A percentile compares a stretch with the other conserved stretches of the same genome.
These are phyloP conservation scores for Typhlichthys eigenmanni DNA, from an alignment of 2,797 vertebrate genomes.

Conservation along the genomic window DNA sequence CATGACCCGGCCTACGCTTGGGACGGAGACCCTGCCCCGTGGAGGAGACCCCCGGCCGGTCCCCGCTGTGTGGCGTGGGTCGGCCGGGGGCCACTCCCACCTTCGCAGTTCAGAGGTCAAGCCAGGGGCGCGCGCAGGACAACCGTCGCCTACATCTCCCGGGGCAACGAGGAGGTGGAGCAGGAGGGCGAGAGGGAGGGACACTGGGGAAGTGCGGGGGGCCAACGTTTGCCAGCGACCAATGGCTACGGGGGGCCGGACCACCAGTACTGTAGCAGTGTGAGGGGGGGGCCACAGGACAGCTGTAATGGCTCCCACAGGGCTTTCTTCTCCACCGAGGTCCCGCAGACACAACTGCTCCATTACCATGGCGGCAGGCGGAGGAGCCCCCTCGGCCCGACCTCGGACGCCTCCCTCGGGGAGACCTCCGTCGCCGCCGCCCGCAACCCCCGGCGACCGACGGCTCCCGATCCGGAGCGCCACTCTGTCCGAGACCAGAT, in stretches of 20 bases:
- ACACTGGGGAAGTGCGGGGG: conserved; percentile 9
- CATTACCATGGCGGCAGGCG: conserved; percentile 31
- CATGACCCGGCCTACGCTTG: conserved; percentile 53
- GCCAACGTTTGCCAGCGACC: conserved; percentile 19
- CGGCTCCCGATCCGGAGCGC: conserved; percentile 43
- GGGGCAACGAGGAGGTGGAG: conserved; percentile 28
- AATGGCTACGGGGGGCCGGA: conserved; percentile 64
- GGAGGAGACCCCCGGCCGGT: conserved; percentile 54
- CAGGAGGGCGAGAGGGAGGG: conserved; percentile 41
- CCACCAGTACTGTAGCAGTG: conserved; percentile 46
- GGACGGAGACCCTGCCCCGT: conserved; percentile 61
- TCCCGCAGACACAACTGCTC: conserved; percentile 69
- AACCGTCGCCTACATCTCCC: conserved; percentile 46
- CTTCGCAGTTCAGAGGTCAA: conserved; percentile 75
- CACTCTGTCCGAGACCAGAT: conserved; percentile 77
- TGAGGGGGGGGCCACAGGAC: conserved; percentile 56
- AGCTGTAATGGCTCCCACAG: conserved; percentile 56
- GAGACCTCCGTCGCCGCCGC: conserved; percentile 30
- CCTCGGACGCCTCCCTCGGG: conserved; percentile 22
- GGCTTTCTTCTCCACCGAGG: conserved; percentile 78
- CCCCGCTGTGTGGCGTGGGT: conserved; percentile 57
- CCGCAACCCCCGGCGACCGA: conserved; percentile 22
- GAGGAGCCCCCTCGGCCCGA: conserved; percentile 34
- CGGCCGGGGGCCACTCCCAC: conserved; percentile 59
- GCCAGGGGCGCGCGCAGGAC: conserved; percentile 48